phyloP scores from a whole-genome alignment of 2,888 invertebrate genomes.

The Euphydryas editha region DNA sequence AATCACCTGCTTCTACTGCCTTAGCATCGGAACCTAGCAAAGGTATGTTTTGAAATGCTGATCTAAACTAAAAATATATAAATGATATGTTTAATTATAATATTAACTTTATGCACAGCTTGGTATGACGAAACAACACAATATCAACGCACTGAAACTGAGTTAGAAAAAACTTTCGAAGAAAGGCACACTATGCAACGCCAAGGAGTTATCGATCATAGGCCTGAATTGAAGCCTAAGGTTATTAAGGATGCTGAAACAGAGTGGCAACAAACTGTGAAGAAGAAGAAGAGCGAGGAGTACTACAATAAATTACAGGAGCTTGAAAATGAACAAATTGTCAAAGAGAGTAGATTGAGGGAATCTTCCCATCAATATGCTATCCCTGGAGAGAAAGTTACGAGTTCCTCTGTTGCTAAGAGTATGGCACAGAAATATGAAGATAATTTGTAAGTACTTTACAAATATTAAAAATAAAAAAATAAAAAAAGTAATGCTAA shows the following conservation, averaged over 20 bases:
- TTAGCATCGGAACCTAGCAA: conserved; percentile 71
- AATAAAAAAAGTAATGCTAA: too few relatives aligned
- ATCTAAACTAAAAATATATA: conserved; percentile 27
- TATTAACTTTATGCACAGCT: conserved; percentile 77
- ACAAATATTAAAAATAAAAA: neutral
- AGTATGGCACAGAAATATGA: conserved; percentile 95
- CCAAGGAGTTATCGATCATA: conserved; percentile 85
- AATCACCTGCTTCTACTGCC: conserved; percentile 78
- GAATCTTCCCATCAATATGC: conserved; percentile 92
- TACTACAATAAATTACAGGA: conserved; percentile 92
- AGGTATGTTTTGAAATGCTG: conserved; percentile 67
- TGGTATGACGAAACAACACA: conserved; percentile 96
- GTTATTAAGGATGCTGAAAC: conserved; percentile 88
- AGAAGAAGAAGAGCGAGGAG: conserved; percentile 91
- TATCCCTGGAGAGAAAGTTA: conserved; percentile 92
- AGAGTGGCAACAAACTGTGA: conserved; percentile 93
- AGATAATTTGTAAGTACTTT: conserved; percentile 89
- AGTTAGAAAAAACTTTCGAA: conserved; percentile 94
- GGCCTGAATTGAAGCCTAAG: conserved; percentile 86
- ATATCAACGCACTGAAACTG: conserved; percentile 93
- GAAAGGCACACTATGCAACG: conserved; percentile 90
- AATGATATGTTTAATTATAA: conserved; percentile 40
- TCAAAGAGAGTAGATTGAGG: conserved; percentile 91
- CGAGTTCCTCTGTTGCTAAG: conserved; percentile 89
- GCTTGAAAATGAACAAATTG: conserved; percentile 92